These are phyloP conservation scores for Sminthurinus aureus DNA, from an alignment of 2,888 invertebrate species.

Conservation along the genomic window DNA sequence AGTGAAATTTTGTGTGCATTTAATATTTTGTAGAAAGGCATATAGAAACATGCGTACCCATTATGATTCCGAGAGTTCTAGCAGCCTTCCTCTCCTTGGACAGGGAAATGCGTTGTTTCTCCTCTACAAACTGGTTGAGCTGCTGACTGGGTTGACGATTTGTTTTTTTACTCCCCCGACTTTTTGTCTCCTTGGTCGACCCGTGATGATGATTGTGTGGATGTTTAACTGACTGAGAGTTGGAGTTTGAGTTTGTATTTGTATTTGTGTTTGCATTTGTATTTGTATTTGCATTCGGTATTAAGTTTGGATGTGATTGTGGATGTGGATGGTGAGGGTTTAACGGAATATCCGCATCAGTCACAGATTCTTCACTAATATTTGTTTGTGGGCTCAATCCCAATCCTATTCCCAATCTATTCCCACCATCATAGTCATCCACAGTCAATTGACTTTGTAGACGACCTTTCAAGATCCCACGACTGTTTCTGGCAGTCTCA, in stretches of 20 bases:
- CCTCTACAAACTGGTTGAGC: conserved; percentile 64
- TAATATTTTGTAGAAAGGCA: too few species aligned
- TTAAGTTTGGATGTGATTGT: conserved; percentile 28
- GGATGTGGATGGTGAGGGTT: conserved; percentile 43
- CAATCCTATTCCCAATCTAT: too few species aligned
- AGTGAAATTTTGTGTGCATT: too few species aligned
- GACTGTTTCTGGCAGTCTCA: conserved; percentile 50
- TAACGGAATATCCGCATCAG: conserved; percentile 67
- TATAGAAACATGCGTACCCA: conserved; percentile 39
- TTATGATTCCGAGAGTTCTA: conserved; percentile 55
- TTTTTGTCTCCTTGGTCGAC: too few species aligned
- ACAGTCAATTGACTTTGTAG: conserved; percentile 53
- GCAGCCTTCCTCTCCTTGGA: conserved; percentile 69
- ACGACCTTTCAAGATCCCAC: conserved; percentile 48
- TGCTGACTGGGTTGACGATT: conserved; percentile 54
- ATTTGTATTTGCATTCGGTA: neutral
- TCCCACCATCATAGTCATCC: conserved; percentile 48
- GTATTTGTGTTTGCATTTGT: neutral
- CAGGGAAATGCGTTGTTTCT: conserved; percentile 73
- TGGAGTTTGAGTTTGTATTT: neutral
- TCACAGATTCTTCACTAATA: conserved; percentile 68
- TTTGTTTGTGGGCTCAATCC: conserved; percentile 56
- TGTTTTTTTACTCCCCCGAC: conserved; percentile 53
- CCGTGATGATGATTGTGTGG: conserved; percentile 37
- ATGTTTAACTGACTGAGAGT: neutral